Percentiles rank a stretch among this genome's conserved stretches.
phyloP scores from a whole-genome alignment of 2,888 invertebrate species.

The Ptychoptera contaminata region DNA sequence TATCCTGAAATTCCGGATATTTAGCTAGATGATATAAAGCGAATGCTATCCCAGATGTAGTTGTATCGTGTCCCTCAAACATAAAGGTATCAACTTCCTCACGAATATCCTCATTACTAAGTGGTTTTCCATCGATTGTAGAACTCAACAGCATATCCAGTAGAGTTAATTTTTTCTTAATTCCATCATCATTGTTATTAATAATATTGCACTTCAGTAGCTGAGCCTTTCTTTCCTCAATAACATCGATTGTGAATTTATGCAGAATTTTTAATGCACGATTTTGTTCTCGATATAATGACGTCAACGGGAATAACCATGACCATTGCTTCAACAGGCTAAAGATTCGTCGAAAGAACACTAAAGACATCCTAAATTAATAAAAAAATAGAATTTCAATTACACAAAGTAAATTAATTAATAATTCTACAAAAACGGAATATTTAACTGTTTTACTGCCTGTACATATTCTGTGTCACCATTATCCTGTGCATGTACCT shows the following conservation, averaged over 20 bases:
- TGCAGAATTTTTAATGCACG: conserved; percentile 20
- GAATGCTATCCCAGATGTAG: conserved; percentile 6
- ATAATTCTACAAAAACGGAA: background rate
- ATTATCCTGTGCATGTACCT: conserved; percentile 52
- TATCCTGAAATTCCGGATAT: conserved; percentile 14
- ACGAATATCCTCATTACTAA: conserved; percentile 42
- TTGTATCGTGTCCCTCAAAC: conserved; percentile 35
- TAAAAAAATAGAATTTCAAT: too few species aligned
- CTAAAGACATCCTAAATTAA: background rate
- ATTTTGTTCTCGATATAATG: background rate
- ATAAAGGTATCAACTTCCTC: conserved; percentile 61
- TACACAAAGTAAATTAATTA: too few species aligned
- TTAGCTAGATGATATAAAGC: conserved; percentile 7
- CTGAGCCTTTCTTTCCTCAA: conserved; percentile 15
- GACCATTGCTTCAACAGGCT: background rate
- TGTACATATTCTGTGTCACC: conserved; percentile 52
- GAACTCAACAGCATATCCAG: conserved; percentile 48
- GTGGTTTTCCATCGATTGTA: conserved; percentile 38
- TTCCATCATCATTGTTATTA: conserved; percentile 22
- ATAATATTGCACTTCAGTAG: background rate
- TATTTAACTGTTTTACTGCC: conserved; percentile 49
- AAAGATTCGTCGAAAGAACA: background rate
- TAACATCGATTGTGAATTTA: conserved; percentile 21
- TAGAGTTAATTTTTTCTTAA: conserved; percentile 47
- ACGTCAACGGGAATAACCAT: background rate